Conservation (phyloP, 2,888 invertebrate species). For the Hymenopus coronatus region DNA sequence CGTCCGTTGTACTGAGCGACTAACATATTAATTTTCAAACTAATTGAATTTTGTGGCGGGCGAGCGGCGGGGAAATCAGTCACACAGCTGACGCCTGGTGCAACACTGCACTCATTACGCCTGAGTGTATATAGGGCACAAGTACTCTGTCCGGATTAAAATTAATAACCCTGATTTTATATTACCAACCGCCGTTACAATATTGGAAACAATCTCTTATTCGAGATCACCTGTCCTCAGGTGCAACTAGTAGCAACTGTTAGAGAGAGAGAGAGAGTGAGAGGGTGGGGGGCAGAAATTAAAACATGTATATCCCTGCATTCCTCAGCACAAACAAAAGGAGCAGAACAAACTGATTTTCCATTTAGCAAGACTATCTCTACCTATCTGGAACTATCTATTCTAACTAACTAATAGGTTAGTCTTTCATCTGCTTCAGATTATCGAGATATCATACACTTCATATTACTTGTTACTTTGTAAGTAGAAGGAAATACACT, state of each 20-base stretch:
- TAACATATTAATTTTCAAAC: constrained; percentile 30
- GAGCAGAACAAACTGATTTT: no score
- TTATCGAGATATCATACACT: no score
- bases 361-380: no score
- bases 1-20: background rate
- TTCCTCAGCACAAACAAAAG: no score
- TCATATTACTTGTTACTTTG: no score
- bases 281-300: no score
- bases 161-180: background rate
- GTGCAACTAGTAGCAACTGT: background rate
- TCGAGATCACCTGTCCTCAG: background rate
- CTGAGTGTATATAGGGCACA: background rate
- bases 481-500: no score
- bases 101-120: background rate
- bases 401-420: no score
- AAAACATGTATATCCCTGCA: no score
- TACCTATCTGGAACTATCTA: no score
- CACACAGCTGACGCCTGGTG: constrained; percentile 15
- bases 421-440: no score
- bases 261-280: no score
- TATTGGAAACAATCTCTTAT: background rate
- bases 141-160: background rate
- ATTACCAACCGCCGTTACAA: background rate
- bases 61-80: constrained; percentile 13
- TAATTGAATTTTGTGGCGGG: constrained; percentile 29